Evolutionary conservation across 1,140 invertebrate genomes (phyloP), one percentile per base, ranked within the genome.

Genomic region (Drosophila eugracilis): DNA sequence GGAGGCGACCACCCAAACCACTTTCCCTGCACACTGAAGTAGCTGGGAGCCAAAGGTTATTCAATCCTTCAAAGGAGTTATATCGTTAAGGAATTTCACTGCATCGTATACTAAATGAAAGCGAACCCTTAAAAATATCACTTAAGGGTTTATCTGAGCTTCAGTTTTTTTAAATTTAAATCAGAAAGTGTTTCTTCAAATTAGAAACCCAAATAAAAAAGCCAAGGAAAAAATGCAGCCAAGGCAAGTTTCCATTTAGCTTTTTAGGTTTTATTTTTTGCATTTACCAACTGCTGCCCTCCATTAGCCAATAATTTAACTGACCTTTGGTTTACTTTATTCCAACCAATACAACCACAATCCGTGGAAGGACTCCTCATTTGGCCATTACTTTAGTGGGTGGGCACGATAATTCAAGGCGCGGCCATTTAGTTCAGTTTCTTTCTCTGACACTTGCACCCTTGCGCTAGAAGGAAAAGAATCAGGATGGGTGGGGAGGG

Each of bases 401-500:
- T 14, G 36, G 37, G 19, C 39, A 48, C 76, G 81, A 77, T 88
- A 83, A 81, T 81, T 75, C 59, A 85, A 71, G 79, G 75, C 63
- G 59, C 71, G 50, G 79, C 63, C 59, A 80, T 86, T 84, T 86
- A 65, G 66, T 76, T 86, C 69, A 47, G 73, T 66, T 65, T 78
- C 39, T 58, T 58, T 75, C 30, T 22, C 63, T 59, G 69, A 37
- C 57, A 62, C 48, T 65, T 67, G 57, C 39, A 52, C n/a, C 3
- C 15, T 9, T 7, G 7, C 42, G 17, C 3, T 22, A 9, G 19
- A 14, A 4, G 12, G 10, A n/a, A 42, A 12, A 7, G 39, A 15
- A 39, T n/a, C 14, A 10, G 36, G 34, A 34, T n/a, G n/a, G 53
- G 36, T 9, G 42, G 17, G 9, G 26, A 5, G 54, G 39, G 55